A percentile compares a stretch with the other conserved stretches of the same genome.
Evolutionary conservation across 1,140 invertebrate species (phyloP).

Genomic region (Penaeus japonicus): DNA sequence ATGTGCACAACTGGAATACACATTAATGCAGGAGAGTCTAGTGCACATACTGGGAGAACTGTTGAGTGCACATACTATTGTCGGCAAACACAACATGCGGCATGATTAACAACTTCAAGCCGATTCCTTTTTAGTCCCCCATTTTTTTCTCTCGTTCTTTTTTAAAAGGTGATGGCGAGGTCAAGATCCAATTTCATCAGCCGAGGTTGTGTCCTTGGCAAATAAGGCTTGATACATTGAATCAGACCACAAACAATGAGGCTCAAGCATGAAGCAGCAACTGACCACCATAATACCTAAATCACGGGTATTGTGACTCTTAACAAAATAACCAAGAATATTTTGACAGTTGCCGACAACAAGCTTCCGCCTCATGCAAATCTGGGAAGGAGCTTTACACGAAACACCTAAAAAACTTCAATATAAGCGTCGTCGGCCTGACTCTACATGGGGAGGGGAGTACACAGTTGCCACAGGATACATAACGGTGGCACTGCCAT

Average conservation of each 20-base stretch:
- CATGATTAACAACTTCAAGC: not conserved
- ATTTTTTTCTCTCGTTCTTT: too few relatives aligned
- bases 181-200: not conserved
- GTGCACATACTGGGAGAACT: slow-evolving; percentile 34
- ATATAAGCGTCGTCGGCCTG: slow-evolving; percentile 47
- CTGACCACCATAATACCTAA: not conserved
- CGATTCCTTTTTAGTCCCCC: not conserved
- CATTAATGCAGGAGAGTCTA: slow-evolving; percentile 21
- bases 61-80: slow-evolving; percentile 18
- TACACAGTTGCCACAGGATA: slow-evolving; percentile 1
- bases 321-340: not conserved
- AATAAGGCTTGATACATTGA: not conserved
- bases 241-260: not conserved
- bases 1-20: slow-evolving; percentile 29
- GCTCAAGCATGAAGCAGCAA: not conserved
- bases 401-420: slow-evolving; percentile 36
- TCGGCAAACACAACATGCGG: slow-evolving; percentile 10
- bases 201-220: not conserved
- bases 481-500: slow-evolving; percentile 17
- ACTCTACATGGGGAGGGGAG: slow-evolving; percentile 27
- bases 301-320: not conserved
- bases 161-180: not conserved
- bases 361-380: not conserved
- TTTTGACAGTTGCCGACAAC: not conserved
- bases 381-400: slow-evolving; percentile 14